These are phyloP conservation scores for Heliconius charithonia DNA, from an alignment of 2,888 invertebrate genomes.

Conservation along the genomic window DNA sequence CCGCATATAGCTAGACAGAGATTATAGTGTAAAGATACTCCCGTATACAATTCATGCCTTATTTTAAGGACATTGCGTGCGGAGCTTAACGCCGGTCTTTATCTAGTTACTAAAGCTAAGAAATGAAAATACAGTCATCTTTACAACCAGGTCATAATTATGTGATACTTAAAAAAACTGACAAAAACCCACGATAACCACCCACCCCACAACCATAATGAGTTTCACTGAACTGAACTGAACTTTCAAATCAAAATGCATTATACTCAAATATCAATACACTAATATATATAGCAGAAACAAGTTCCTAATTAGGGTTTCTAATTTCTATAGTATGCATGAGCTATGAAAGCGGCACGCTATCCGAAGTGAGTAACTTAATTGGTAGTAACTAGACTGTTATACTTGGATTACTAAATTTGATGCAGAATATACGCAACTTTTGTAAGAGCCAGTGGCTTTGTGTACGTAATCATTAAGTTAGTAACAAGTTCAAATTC, in stretches of 20 bases:
- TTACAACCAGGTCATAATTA: background rate
- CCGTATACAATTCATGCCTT: background rate
- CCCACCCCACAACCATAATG: no score
- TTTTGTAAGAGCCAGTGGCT: background rate
- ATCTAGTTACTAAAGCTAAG: background rate
- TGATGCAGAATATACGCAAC: background rate
- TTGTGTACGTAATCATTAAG: background rate
- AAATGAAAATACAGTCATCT: background rate
- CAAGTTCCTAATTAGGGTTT: constrained; percentile 13
- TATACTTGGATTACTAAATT: constrained; percentile 9
- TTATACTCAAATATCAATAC: background rate
- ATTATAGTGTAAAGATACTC: background rate
- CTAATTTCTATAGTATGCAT: constrained; percentile 7
- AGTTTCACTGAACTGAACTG: background rate
- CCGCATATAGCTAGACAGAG: background rate
- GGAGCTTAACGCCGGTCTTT: background rate
- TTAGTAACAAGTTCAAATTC: background rate
- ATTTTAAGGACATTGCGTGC: background rate
- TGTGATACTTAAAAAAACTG: background rate
- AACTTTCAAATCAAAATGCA: background rate
- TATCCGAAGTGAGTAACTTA: constrained; percentile 6
- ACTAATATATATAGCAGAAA: constrained; percentile 4
- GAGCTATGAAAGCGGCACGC: constrained; percentile 3
- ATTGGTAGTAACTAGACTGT: constrained; percentile 13
- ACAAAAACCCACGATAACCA: background rate